A percentile compares a stretch with the other conserved stretches of the same genome.
Conservation (phyloP, 2,113 vertebrate species). For the Crotalus tigris region DNA sequence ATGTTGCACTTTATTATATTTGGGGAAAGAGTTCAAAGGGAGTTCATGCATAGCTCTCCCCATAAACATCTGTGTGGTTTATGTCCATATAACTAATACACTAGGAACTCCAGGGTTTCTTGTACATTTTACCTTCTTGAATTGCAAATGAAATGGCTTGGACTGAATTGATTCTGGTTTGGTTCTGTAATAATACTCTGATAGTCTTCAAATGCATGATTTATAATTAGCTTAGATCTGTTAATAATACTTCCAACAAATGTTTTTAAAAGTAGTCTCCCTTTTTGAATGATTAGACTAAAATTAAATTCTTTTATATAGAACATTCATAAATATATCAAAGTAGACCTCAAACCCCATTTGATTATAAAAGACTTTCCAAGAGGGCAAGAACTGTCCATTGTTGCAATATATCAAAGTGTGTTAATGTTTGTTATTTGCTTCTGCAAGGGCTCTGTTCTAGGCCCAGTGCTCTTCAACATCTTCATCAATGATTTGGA, state of each 20-base stretch:
- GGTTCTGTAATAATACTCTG: slow-evolving; percentile 32
- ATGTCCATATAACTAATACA: slow-evolving; percentile 27
- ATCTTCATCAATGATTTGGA: too few species aligned
- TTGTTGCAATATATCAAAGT: slow-evolving; percentile 16
- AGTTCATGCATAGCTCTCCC: slow-evolving; percentile 30
- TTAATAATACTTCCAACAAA: slow-evolving; percentile 4
- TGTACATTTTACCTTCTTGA: slow-evolving; percentile 29
- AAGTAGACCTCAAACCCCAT: not conserved
- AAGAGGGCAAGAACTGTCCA: slow-evolving; percentile 28
- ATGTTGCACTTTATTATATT: slow-evolving; percentile 17
- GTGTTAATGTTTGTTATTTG: slow-evolving; percentile 13
- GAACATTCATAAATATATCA: slow-evolving; percentile 45
- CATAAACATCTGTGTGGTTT: slow-evolving; percentile 37
- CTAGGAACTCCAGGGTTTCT: slow-evolving; percentile 35
- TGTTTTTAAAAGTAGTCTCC: not conserved
- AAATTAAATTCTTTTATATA: slow-evolving; percentile 32
- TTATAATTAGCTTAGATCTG: not conserved
- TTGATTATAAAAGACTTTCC: slow-evolving; percentile 15
- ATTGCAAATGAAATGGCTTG: slow-evolving; percentile 39
- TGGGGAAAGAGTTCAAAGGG: slow-evolving; percentile 34
- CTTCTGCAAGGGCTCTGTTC: not conserved
- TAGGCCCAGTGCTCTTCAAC: too few species aligned
- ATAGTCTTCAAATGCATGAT: not conserved
- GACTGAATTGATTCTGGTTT: slow-evolving; percentile 37
- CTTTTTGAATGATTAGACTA: not conserved